Conservation (phyloP, 2,888 invertebrate genomes). For the Blastobasis lacticolella region DNA sequence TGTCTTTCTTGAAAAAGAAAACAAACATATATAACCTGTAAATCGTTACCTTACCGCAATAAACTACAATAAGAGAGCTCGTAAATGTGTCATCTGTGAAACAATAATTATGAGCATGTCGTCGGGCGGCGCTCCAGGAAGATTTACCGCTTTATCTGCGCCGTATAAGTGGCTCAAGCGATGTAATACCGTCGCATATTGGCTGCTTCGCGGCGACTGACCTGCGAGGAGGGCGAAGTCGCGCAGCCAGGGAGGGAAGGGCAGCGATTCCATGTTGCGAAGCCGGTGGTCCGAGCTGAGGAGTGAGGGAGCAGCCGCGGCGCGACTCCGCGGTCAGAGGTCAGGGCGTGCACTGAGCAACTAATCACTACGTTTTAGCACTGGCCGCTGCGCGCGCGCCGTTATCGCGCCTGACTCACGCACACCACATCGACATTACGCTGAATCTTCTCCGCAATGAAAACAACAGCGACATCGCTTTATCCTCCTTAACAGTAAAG, state of each 20-base stretch:
- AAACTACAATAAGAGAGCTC: not conserved
- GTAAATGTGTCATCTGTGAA: not conserved
- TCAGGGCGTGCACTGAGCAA: slow-evolving; percentile 41
- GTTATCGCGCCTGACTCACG: slow-evolving; percentile 49
- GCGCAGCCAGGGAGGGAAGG: slow-evolving; percentile 43
- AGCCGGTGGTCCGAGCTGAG: slow-evolving; percentile 27
- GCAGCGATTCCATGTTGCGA: slow-evolving; percentile 31
- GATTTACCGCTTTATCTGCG: too few relatives aligned
- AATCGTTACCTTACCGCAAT: too few relatives aligned
- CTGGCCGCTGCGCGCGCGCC: slow-evolving; percentile 11
- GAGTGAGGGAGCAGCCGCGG: slow-evolving; percentile 7
- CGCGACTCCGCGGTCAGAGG: slow-evolving; percentile 55
- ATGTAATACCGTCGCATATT: too few relatives aligned
- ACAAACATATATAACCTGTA: too few relatives aligned
- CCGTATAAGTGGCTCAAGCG: too few relatives aligned
- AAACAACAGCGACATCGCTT: not conserved
- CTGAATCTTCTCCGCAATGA: not conserved
- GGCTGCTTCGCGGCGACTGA: not conserved
- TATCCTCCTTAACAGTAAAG: too few relatives aligned
- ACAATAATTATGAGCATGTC: not conserved
- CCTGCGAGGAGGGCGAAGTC: slow-evolving; percentile 46
- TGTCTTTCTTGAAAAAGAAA: too few relatives aligned
- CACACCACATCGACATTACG: not conserved
- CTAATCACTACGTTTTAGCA: too few relatives aligned
- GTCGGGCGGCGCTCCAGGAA: not conserved